phyloP scores from a whole-genome alignment of 2,888 invertebrate genomes.

The Cosmia trapezina region DNA sequence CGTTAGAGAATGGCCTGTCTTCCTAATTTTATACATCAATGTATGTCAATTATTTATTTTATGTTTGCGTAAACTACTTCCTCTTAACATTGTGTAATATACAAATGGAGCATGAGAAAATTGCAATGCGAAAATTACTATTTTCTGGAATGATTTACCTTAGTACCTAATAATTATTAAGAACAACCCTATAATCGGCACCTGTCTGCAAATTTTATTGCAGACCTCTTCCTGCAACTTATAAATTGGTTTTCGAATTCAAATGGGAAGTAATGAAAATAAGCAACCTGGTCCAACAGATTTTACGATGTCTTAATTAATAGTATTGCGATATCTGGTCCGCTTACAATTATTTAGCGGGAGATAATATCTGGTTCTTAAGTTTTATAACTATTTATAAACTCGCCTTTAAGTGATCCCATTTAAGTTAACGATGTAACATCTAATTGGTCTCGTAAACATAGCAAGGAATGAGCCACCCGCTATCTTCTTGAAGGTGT shows the following conservation, averaged over 20 bases:
- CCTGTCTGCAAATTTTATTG: slow-evolving; percentile 32
- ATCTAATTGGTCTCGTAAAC: slow-evolving; percentile 38
- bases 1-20: too few relatives aligned
- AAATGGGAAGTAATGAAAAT: slow-evolving; percentile 35
- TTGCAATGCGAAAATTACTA: neutral
- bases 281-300: slow-evolving; percentile 20
- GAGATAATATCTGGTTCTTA: slow-evolving; percentile 14
- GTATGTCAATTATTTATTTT: slow-evolving; percentile 17
- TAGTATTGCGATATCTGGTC: slow-evolving; percentile 30
- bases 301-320: slow-evolving; percentile 55
- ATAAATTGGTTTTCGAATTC: slow-evolving; percentile 37
- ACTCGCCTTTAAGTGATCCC: slow-evolving; percentile 19
- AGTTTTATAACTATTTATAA: slow-evolving; percentile 45
- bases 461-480: slow-evolving; percentile 30
- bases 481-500: slow-evolving; percentile 38
- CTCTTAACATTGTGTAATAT: neutral
- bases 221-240: slow-evolving; percentile 26
- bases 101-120: neutral
- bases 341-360: slow-evolving; percentile 30
- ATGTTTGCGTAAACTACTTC: slow-evolving; percentile 13
- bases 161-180: slow-evolving; percentile 1
- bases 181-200: slow-evolving; percentile 22
- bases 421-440: slow-evolving; percentile 35
- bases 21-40: too few relatives aligned
- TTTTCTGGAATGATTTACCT: neutral